These are phyloP conservation scores for Mus musculus DNA, from an alignment of 2,113 vertebrate genomes.

Conservation along the genomic window GRCm39 chr11:109374001-109374500, in stretches of 20 bases:
- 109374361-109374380: not conserved
- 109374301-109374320: fast-evolving
- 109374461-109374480: not conserved
- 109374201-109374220: no score
- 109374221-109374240: not conserved
- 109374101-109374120: not conserved
- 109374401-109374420: not conserved
- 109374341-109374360: not conserved
- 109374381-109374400: not conserved
- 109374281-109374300: no score
- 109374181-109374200: no score
- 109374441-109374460: not conserved
- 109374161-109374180: not conserved
- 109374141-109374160: not conserved
- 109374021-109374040: not conserved
- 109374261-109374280: not conserved
- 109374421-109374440: not conserved
- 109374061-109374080: not conserved
- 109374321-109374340: fast-evolving
- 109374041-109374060: not conserved
- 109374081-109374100: not conserved
- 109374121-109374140: not conserved
- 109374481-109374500: not conserved
- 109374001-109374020: not conserved
- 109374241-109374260: not conserved